These are phyloP conservation scores for Steinernema feltiae DNA, from an alignment of 1,140 invertebrate genomes.

Conservation along the genomic window DNA sequence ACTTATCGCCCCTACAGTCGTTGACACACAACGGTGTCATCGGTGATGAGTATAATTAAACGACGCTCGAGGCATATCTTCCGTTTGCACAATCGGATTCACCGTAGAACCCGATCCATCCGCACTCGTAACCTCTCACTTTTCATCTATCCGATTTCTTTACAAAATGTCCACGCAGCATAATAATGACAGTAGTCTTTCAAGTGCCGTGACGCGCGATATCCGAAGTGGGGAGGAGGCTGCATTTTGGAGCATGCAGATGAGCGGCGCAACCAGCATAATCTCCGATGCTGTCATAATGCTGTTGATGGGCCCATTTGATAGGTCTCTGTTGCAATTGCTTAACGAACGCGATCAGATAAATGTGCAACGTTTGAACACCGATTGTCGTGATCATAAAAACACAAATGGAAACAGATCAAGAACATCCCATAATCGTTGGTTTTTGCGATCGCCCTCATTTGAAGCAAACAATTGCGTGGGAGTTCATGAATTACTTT, in stretches of 20 bases:
- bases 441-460: neutral
- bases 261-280: neutral
- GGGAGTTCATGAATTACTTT: too few species aligned
- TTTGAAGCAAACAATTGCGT: too few species aligned
- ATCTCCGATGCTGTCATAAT: neutral
- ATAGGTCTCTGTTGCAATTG: neutral
- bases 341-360: neutral
- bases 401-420: neutral
- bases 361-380: neutral
- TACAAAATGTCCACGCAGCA: neutral
- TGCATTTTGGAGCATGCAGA: neutral
- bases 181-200: too few species aligned
- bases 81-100: neutral
- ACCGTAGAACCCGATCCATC: neutral
- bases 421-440: neutral
- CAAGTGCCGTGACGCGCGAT: too few species aligned
- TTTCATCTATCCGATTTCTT: too few species aligned
- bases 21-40: neutral
- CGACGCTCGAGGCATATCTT: neutral
- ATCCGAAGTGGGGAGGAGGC: too few species aligned
- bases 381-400: neutral
- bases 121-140: neutral
- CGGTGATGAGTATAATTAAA: constrained; percentile 6
- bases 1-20: neutral
- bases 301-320: neutral